A percentile compares a stretch with the other conserved stretches of the same genome.
Evolutionary conservation across 2,888 invertebrate species (phyloP).

Genomic region (Sarcophaga variegata): DNA sequence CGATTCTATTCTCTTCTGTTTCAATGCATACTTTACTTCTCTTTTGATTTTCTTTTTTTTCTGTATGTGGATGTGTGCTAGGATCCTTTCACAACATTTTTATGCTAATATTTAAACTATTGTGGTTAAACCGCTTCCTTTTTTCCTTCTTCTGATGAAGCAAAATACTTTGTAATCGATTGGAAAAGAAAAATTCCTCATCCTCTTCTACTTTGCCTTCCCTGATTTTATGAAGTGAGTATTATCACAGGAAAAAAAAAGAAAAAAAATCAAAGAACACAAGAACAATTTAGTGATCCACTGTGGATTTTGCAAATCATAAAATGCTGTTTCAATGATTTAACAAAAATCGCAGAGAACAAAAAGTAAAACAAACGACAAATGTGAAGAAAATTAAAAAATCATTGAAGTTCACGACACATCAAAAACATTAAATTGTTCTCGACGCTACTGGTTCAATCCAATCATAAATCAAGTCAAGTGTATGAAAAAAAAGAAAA

Average conservation of each 20-base stretch:
- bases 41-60: background rate
- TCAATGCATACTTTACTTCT: conserved; percentile 36
- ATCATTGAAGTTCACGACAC: conserved; percentile 43
- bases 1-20: background rate
- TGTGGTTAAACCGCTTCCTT: conserved; percentile 48
- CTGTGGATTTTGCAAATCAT: conserved; percentile 40
- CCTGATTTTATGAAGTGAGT: conserved; percentile 52
- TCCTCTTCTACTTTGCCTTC: too few species aligned
- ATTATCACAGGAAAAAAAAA: conserved; percentile 7
- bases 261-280: conserved; percentile 13
- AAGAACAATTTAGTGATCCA: conserved; percentile 45
- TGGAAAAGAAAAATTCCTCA: conserved; percentile 39
- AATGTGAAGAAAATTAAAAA: conserved; percentile 7
- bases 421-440: conserved; percentile 22
- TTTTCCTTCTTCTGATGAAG: conserved; percentile 53
- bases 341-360: background rate
- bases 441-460: background rate
- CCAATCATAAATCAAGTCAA: background rate
- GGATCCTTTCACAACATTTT: conserved; percentile 65
- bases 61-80: background rate
- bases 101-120: conserved; percentile 70
- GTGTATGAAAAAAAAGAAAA: background rate
- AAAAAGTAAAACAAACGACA: too few species aligned
- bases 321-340: conserved; percentile 46
- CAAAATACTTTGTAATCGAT: conserved; percentile 68